Percentiles rank a stretch among this genome's conserved stretches.
Evolutionary conservation across 2,113 vertebrate genomes (phyloP).

Genomic region (mouse (Mus musculus)): GRCm39 chr5:147102001-147102500

Average conservation of each 20-base stretch:
- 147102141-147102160: background rate
- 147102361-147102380: background rate
- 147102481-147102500: background rate
- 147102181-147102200: background rate
- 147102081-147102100: slow-evolving; percentile 71
- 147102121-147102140: background rate
- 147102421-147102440: background rate
- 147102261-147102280: background rate
- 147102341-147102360: background rate
- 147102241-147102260: background rate
- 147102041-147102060: background rate
- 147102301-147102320: background rate
- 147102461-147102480: background rate
- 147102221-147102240: background rate
- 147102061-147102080: slow-evolving; percentile 64
- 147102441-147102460: background rate
- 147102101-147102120: background rate
- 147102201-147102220: background rate
- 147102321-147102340: background rate
- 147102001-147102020: background rate
- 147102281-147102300: background rate
- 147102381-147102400: background rate
- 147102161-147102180: background rate
- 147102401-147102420: background rate
- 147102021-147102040: slow-evolving; percentile 17